Evolutionary conservation across 2,113 vertebrate species (phyloP).

Genomic region (Calonectris borealis): DNA sequence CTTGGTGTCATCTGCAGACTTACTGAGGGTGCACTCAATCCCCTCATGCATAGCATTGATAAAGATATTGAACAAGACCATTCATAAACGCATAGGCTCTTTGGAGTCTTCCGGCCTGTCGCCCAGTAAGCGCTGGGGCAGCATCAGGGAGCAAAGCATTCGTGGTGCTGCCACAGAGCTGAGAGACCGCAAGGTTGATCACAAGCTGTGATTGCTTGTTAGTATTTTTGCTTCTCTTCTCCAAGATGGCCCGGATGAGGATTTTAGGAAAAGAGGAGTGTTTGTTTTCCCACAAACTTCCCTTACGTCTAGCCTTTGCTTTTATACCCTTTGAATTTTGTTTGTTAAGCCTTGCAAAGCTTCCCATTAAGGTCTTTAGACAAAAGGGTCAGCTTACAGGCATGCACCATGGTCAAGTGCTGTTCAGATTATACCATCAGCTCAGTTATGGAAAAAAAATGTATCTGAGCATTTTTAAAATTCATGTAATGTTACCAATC

Average conservation of each 20-base stretch:
- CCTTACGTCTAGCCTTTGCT: background rate
- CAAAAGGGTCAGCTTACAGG: background rate
- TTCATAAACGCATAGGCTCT: background rate
- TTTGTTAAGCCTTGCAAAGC: background rate
- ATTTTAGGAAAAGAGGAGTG: background rate
- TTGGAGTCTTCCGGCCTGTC: background rate
- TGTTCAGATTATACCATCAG: background rate
- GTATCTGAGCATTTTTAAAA: background rate
- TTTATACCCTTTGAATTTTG: background rate
- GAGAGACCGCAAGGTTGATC: rapidly evolving
- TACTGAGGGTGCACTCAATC: too few species aligned
- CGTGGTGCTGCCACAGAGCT: rapidly evolving
- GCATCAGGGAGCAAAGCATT: background rate
- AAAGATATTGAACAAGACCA: too few species aligned
- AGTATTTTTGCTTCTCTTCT: background rate
- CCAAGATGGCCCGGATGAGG: background rate
- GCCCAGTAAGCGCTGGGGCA: rapidly evolving
- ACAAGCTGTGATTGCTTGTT: background rate
- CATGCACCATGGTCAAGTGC: background rate
- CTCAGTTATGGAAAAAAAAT: background rate
- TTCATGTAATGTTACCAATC: background rate
- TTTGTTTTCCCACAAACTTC: background rate
- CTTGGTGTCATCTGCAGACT: too few species aligned
- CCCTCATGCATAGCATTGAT: too few species aligned
- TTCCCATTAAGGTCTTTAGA: background rate